Evolutionary conservation across 1,140 invertebrate species (phyloP).

Genomic region (Zaprionus nigranus): DNA sequence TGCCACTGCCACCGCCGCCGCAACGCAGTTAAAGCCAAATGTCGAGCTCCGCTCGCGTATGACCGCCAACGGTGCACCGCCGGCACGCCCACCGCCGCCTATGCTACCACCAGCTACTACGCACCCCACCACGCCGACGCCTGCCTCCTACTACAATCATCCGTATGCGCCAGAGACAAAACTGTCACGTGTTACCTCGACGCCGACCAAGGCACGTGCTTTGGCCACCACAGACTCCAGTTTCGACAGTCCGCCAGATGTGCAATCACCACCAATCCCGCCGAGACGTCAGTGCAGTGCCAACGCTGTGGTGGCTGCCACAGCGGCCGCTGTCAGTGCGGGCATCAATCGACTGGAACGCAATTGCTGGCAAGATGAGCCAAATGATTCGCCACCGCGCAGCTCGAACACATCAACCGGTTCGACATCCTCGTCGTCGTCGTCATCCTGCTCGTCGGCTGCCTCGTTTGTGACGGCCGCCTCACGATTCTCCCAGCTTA

Average conservation of each 20-base stretch:
- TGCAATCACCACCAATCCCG: conserved; percentile 81
- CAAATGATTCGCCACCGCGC: conserved; percentile 56
- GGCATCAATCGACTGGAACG: conserved; percentile 76
- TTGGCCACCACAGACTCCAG: conserved; percentile 65
- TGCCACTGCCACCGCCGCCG: conserved; percentile 37
- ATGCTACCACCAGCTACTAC: conserved; percentile 12
- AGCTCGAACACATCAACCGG: conserved; percentile 62
- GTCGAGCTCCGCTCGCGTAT: conserved; percentile 50
- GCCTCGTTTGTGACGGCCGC: conserved; percentile 80
- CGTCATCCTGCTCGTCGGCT: conserved; percentile 67
- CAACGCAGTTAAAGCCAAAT: conserved; percentile 77
- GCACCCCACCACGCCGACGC: conserved; percentile 30
- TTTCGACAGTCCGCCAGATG: conserved; percentile 78
- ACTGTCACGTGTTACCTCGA: conserved; percentile 62
- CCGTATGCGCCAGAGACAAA: conserved; percentile 69
- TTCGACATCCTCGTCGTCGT: conserved; percentile 57
- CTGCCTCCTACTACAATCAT: conserved; percentile 75
- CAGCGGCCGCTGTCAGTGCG: conserved; percentile 73
- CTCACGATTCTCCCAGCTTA: conserved; percentile 74
- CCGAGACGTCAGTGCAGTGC: conserved; percentile 69
- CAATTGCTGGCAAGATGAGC: conserved; percentile 74
- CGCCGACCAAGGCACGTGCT: conserved; percentile 45
- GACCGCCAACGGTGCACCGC: conserved; percentile 52
- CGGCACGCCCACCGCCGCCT: conserved; percentile 75
- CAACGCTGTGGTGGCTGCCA: conserved; percentile 68